Percentiles rank a stretch among this genome's conserved stretches.
Conservation (phyloP, 2,888 invertebrate genomes). For the Dasypolia templi region DNA sequence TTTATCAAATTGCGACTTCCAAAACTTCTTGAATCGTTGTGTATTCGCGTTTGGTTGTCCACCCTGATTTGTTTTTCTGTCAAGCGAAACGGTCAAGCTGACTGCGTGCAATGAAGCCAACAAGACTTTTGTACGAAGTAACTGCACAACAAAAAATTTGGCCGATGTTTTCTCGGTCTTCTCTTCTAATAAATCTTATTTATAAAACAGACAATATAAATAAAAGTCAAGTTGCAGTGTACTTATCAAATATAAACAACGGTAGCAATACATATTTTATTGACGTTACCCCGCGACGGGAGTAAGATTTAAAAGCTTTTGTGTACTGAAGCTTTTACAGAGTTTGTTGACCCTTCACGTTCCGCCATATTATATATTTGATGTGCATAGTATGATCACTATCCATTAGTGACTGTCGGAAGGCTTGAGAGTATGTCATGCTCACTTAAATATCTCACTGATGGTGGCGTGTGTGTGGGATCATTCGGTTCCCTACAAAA, state of each 20-base stretch:
- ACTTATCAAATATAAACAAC: constrained; percentile 24
- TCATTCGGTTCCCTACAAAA: too few relatives aligned
- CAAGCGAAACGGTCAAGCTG: constrained; percentile 56
- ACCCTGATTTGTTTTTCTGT: constrained; percentile 38
- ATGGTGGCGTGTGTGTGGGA: too few relatives aligned
- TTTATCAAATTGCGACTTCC: constrained; percentile 5
- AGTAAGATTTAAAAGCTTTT: constrained; percentile 54
- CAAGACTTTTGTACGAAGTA: constrained; percentile 16
- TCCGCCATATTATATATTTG: constrained; percentile 35
- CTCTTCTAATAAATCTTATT: constrained; percentile 16
- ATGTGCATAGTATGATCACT: constrained; percentile 10
- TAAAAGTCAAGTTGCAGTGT: constrained; percentile 7
- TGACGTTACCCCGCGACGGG: constrained; percentile 19
- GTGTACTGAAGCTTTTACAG: constrained; percentile 30
- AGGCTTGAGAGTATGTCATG: too few relatives aligned
- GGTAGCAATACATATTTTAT: constrained; percentile 32
- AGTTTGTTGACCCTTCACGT: constrained; percentile 48
- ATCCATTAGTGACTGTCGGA: constrained; percentile 19
- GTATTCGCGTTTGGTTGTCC: constrained; percentile 5
- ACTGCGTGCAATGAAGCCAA: constrained; percentile 39
- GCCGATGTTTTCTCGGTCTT: not conserved
- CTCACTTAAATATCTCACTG: too few relatives aligned
- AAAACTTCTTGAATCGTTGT: constrained; percentile 8
- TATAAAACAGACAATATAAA: constrained; percentile 14
- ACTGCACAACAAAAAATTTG: constrained; percentile 17